Conservation (phyloP, 2,888 invertebrate genomes). For the Drosophila neotestacea region DNA sequence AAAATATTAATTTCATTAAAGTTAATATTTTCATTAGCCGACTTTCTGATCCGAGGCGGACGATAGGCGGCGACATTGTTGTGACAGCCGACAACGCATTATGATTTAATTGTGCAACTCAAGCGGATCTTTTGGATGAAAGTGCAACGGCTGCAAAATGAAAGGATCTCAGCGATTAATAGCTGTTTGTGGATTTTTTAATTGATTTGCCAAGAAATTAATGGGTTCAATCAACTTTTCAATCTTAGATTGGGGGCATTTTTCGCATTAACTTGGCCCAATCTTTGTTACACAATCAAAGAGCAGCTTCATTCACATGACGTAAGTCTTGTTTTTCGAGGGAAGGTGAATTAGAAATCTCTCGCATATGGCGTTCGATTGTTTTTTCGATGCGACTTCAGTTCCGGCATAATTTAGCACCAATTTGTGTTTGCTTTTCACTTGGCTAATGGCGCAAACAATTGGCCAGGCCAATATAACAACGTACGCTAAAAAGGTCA, state of each 20-base stretch:
- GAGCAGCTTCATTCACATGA: conserved; percentile 39
- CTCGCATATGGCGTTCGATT: conserved; percentile 51
- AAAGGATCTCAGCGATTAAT: conserved; percentile 62
- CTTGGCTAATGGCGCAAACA: conserved; percentile 69
- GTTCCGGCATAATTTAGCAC: conserved; percentile 80
- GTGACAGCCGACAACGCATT: conserved; percentile 61
- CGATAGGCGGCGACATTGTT: conserved; percentile 53
- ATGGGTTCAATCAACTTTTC: conserved; percentile 49
- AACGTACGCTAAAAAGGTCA: conserved; percentile 66
- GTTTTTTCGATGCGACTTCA: conserved; percentile 49
- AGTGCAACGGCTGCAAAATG: conserved; percentile 55
- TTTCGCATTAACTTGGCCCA: conserved; percentile 2
- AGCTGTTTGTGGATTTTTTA: conserved; percentile 37
- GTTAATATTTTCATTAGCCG: conserved; percentile 77
- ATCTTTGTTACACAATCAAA: conserved; percentile 61
- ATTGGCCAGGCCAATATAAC: conserved; percentile 47
- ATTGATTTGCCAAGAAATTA: conserved; percentile 40
- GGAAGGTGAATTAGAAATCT: conserved; percentile 29
- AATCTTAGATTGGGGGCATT: conserved; percentile 18
- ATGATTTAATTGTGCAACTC: conserved; percentile 67
- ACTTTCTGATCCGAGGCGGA: conserved; percentile 62
- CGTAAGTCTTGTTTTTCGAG: conserved; percentile 45
- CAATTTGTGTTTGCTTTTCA: conserved; percentile 79
- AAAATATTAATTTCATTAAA: conserved; percentile 77
- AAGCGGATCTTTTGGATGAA: conserved; percentile 45